Evolutionary conservation across 2,797 vertebrate genomes (phyloP).

Genomic region (Platyrinchus mystaceus): DNA sequence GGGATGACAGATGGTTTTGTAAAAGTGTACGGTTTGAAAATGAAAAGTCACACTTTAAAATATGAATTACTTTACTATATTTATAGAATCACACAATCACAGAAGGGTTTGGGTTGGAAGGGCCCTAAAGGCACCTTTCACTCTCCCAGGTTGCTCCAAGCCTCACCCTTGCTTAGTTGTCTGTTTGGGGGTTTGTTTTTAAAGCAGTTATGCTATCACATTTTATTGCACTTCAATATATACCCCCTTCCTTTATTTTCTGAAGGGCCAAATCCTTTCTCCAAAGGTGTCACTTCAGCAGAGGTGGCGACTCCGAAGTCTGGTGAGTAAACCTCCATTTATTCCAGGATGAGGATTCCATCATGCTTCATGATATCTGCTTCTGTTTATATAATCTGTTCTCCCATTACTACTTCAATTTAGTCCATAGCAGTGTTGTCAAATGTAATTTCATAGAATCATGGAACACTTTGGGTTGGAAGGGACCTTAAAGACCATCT

Average conservation of each 20-base stretch:
- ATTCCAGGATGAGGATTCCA: background rate
- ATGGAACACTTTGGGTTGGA: background rate
- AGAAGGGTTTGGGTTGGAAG: background rate
- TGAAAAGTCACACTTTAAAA: background rate
- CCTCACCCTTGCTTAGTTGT: background rate
- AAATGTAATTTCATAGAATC: background rate
- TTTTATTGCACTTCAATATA: background rate
- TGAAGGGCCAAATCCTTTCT: slow-evolving; percentile 80
- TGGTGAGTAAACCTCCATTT: slow-evolving; percentile 73
- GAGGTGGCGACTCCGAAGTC: slow-evolving; percentile 71
- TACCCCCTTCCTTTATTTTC: background rate
- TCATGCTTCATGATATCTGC: background rate
- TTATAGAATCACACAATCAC: background rate
- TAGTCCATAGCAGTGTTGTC: background rate
- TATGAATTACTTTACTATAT: background rate
- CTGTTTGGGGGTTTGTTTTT: background rate
- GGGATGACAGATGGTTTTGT: background rate
- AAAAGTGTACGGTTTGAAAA: background rate
- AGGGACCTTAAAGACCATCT: background rate
- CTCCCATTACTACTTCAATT: background rate
- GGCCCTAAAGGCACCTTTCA: background rate
- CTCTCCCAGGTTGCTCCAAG: background rate
- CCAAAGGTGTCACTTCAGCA: slow-evolving; percentile 72
- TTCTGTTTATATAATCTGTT: background rate
- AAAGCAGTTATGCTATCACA: background rate